phyloP scores from a whole-genome alignment of 2,888 invertebrate genomes.

The Orthosia gracilis region DNA sequence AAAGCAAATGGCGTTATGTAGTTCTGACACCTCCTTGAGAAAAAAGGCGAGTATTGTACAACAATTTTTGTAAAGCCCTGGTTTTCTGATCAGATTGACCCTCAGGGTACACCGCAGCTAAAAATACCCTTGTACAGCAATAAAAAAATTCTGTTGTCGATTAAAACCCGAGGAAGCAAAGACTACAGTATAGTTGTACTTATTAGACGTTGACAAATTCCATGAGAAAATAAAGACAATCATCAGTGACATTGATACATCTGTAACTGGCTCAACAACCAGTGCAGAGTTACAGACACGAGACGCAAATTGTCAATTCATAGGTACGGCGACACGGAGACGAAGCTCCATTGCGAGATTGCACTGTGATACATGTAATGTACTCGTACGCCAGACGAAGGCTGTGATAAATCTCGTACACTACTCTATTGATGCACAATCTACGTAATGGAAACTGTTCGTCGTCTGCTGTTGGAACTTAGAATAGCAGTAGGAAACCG shows the following conservation, averaged over 20 bases:
- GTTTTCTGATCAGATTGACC: background rate
- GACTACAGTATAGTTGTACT: background rate
- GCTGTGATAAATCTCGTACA: conserved; percentile 30
- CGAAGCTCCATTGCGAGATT: conserved; percentile 50
- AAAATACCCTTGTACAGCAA: background rate
- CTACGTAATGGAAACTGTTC: conserved; percentile 25
- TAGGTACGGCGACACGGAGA: conserved; percentile 17
- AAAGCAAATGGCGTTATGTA: no score
- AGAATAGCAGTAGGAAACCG: background rate
- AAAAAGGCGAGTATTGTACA: no score
- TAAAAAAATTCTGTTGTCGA: background rate
- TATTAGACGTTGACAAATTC: no score
- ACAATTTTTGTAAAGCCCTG: no score
- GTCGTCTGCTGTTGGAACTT: background rate
- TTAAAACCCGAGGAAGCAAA: background rate
- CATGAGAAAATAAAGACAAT: background rate
- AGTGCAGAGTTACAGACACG: background rate
- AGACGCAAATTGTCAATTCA: conserved; percentile 43
- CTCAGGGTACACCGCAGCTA: background rate
- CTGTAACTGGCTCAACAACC: background rate
- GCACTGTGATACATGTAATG: conserved; percentile 37
- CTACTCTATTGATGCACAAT: conserved; percentile 38
- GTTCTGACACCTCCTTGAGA: no score
- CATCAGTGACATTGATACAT: background rate
- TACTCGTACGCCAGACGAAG: conserved; percentile 11